Conservation (phyloP, 2,888 invertebrate species). For the Dicranocentrus wangi region DNA sequence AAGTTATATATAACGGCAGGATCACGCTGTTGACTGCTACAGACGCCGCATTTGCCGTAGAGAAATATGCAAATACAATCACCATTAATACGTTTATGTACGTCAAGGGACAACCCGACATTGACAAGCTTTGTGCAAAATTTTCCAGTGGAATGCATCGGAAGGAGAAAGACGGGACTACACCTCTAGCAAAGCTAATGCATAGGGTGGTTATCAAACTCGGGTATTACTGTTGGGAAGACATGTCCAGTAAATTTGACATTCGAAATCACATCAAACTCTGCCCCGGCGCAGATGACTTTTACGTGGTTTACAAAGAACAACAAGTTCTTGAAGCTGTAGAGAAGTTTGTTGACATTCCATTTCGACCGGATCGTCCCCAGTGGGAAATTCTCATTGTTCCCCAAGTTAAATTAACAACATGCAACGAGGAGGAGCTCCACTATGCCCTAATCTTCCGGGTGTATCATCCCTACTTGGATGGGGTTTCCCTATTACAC, state of each 20-base stretch:
- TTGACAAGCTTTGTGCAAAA: not conserved
- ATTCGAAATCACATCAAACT: constrained; percentile 26
- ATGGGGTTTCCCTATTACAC: constrained; percentile 33
- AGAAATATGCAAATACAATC: constrained; percentile 22
- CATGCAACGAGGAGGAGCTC: too few species aligned
- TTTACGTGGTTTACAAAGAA: constrained; percentile 20
- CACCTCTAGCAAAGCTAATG: constrained; percentile 31
- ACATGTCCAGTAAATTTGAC: constrained; percentile 20
- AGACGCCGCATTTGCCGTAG: constrained; percentile 13
- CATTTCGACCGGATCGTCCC: not conserved
- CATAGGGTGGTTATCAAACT: not conserved
- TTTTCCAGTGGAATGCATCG: too few species aligned
- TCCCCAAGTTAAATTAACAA: not conserved
- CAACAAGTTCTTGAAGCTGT: constrained; percentile 18
- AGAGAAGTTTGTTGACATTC: not conserved
- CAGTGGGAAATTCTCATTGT: constrained; percentile 45
- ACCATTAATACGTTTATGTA: constrained; percentile 17
- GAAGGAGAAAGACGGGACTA: not conserved
- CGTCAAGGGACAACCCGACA: constrained; percentile 16
- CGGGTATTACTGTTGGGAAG: constrained; percentile 49
- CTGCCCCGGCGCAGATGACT: constrained; percentile 22
- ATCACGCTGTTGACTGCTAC: constrained; percentile 7
- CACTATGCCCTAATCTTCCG: constrained; percentile 15
- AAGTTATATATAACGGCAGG: not conserved
- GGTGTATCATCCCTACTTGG: constrained; percentile 22